phyloP scores from a whole-genome alignment of 2,888 invertebrate genomes.

The Invenusta paracnida region DNA sequence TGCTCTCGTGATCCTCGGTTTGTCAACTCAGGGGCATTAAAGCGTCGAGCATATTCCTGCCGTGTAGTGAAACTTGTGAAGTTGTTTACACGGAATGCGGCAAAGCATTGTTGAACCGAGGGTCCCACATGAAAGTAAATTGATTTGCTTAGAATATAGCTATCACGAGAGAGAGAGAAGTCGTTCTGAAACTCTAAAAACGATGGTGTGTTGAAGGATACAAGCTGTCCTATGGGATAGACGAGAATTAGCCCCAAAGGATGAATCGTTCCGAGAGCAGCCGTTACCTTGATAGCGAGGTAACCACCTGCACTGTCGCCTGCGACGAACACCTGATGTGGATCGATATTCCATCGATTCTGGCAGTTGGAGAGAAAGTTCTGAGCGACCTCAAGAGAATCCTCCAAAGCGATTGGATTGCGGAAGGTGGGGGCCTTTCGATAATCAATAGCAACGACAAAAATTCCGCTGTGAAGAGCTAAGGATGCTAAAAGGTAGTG shows the following conservation, averaged over 20 bases:
- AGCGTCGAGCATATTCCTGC: neutral
- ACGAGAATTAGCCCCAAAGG: constrained; percentile 46
- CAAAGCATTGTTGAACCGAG: neutral
- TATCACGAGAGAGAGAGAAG: constrained; percentile 48
- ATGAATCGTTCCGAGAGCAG: constrained; percentile 44
- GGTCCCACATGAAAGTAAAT: constrained; percentile 45
- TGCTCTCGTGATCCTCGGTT: constrained; percentile 33
- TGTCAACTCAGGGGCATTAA: neutral
- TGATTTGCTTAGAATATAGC: constrained; percentile 43
- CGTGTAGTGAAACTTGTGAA: neutral
- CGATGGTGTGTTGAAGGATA: constrained; percentile 46
- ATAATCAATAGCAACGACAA: neutral
- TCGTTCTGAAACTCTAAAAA: constrained; percentile 39
- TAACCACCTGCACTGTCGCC: constrained; percentile 28
- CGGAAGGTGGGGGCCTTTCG: neutral
- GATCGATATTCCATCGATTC: neutral
- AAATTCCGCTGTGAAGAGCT: neutral
- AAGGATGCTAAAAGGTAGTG: neutral
- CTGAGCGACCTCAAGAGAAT: neutral
- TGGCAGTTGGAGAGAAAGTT: constrained; percentile 14
- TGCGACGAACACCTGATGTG: neutral
- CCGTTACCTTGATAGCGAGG: constrained; percentile 47
- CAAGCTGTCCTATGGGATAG: constrained; percentile 45
- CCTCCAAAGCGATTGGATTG: constrained; percentile 1
- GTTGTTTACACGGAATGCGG: neutral